These are phyloP conservation scores for Netelia melanura DNA, from an alignment of 2,888 invertebrate species.

Conservation along the genomic window DNA sequence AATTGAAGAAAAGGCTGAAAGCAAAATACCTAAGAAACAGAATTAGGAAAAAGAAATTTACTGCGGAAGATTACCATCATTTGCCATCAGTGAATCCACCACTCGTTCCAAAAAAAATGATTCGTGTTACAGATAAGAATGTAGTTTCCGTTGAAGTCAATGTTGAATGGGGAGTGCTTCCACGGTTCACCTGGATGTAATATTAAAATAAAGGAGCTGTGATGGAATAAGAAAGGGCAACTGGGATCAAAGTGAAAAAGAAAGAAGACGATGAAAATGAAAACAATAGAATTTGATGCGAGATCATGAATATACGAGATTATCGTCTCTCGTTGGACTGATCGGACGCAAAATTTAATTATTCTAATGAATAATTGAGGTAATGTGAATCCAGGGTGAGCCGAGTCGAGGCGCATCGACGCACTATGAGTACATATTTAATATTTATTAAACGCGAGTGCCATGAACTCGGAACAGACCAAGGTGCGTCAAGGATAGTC, in stretches of 20 bases:
- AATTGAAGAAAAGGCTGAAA: not conserved
- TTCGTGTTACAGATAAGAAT: not conserved
- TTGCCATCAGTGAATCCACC: too few relatives aligned
- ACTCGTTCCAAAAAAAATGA: too few relatives aligned
- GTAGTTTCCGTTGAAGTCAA: not conserved
- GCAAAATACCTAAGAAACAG: not conserved
- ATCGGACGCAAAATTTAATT: not conserved
- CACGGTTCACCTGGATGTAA: not conserved
- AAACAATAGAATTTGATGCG: not conserved
- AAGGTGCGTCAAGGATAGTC: constrained; percentile 49
- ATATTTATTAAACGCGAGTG: constrained; percentile 42
- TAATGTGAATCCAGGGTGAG: not conserved
- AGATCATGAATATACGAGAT: not conserved
- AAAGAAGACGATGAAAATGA: not conserved
- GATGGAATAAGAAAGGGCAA: not conserved
- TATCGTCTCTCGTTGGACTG: not conserved
- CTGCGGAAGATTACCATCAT: too few relatives aligned
- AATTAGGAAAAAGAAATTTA: too few relatives aligned
- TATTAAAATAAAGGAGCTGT: not conserved
- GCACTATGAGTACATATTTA: not conserved
- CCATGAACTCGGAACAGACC: constrained; percentile 45
- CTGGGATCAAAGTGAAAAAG: not conserved
- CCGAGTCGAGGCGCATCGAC: not conserved
- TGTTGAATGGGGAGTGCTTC: not conserved
- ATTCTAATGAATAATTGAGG: not conserved